These are phyloP conservation scores for Siniperca knerii DNA, from an alignment of 2,113 vertebrate species.

Conservation along the genomic window DNA sequence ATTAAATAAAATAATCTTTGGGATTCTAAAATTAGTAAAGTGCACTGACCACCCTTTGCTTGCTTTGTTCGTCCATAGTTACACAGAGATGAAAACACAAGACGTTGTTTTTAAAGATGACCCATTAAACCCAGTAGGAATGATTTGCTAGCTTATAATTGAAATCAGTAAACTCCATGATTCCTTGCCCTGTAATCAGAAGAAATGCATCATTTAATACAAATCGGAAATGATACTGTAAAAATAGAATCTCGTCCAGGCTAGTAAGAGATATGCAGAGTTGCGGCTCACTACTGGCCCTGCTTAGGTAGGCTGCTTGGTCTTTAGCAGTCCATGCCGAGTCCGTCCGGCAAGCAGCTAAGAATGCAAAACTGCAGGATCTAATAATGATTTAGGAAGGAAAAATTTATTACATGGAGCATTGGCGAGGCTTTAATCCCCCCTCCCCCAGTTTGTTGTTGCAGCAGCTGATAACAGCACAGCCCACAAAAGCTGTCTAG, in stretches of 20 bases:
- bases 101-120: background rate
- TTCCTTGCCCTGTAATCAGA: background rate
- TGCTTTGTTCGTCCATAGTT: background rate
- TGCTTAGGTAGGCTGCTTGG: too few species aligned
- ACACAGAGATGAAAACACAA: background rate
- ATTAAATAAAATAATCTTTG: conserved; percentile 19
- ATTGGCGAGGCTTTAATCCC: background rate
- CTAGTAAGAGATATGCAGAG: background rate
- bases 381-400: background rate
- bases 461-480: background rate
- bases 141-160: background rate
- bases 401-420: background rate
- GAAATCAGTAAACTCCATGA: background rate
- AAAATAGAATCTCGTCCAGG: background rate
- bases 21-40: conserved; percentile 9
- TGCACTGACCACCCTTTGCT: background rate
- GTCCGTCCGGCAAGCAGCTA: background rate
- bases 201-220: background rate
- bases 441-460: background rate
- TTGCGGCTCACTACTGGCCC: background rate
- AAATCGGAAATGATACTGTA: background rate
- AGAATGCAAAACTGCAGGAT: background rate
- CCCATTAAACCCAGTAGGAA: background rate
- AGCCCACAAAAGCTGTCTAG: background rate
- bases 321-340: background rate